These are phyloP conservation scores for Nemurella pictetii DNA, from an alignment of 2,888 invertebrate genomes.

Conservation along the genomic window DNA sequence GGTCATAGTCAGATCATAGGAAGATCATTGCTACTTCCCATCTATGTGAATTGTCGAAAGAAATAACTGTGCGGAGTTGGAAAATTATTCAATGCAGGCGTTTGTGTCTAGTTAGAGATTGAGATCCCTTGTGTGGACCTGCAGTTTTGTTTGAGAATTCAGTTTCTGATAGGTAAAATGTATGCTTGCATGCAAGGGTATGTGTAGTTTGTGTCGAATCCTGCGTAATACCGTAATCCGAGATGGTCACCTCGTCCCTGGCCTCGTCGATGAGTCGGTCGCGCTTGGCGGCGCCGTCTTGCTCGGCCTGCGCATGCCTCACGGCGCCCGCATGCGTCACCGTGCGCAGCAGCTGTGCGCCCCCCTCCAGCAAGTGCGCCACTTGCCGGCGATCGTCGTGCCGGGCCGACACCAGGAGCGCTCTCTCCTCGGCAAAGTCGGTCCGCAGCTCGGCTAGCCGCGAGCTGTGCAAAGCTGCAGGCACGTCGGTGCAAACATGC, in stretches of 20 bases:
- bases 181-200: too few relatives aligned
- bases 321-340: neutral
- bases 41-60: too few relatives aligned
- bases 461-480: constrained; percentile 25
- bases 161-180: too few relatives aligned
- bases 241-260: constrained; percentile 23
- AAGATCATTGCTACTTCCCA: too few relatives aligned
- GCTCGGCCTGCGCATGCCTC: neutral
- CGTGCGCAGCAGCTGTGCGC: neutral
- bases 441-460: constrained; percentile 26
- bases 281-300: neutral
- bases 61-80: too few relatives aligned
- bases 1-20: too few relatives aligned
- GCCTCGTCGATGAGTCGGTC: constrained; percentile 7
- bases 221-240: too few relatives aligned
- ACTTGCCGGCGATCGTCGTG: neutral
- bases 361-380: neutral
- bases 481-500: neutral
- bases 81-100: too few relatives aligned
- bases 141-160: too few relatives aligned
- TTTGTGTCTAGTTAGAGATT: too few relatives aligned
- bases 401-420: neutral
- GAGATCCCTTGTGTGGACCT: too few relatives aligned
- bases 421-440: constrained; percentile 19
- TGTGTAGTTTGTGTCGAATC: too few relatives aligned